A percentile compares a stretch with the other conserved stretches of the same genome.
Conservation (phyloP, 92 coral and sea anemone genomes). For the Scolanthus callimorphus region DNA sequence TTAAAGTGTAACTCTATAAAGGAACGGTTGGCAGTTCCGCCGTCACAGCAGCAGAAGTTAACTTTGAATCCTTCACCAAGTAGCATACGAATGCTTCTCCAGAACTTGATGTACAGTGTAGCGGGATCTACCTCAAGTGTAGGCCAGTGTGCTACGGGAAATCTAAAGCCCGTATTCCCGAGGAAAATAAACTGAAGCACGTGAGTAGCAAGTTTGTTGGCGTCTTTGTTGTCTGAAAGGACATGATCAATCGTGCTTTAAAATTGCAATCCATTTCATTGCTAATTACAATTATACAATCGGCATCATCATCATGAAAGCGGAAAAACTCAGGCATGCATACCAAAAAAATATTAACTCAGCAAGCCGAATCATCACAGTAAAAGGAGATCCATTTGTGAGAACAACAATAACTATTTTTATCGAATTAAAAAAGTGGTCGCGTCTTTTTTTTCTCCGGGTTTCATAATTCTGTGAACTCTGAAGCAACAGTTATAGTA, state of each 20-base stretch:
- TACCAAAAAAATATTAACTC: no score
- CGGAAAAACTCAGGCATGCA: no score
- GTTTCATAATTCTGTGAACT: no score
- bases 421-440: slow-evolving; percentile 9
- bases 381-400: slow-evolving; percentile 25
- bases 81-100: slow-evolving; percentile 36
- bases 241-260: no score
- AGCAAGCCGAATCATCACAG: background rate
- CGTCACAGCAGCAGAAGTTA: slow-evolving; percentile 39
- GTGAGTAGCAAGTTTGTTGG: slow-evolving; percentile 19
- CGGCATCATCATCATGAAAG: no score
- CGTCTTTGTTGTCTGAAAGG: background rate
- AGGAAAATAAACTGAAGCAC: slow-evolving; percentile 44
- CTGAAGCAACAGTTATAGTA: no score
- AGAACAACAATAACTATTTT: slow-evolving; percentile 31
- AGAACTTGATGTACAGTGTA: slow-evolving; percentile 30
- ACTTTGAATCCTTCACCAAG: slow-evolving; percentile 15
- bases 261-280: no score
- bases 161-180: slow-evolving; percentile 46
- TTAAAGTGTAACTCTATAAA: slow-evolving; percentile 42
- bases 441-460: no score
- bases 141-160: slow-evolving; percentile 51
- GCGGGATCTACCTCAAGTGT: slow-evolving; percentile 42
- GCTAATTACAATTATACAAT: no score
- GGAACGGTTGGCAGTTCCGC: slow-evolving; percentile 39